Conservation (phyloP, 37 sponge, comb jelly and placozoan genomes). For the Beroe ovata region DNA sequence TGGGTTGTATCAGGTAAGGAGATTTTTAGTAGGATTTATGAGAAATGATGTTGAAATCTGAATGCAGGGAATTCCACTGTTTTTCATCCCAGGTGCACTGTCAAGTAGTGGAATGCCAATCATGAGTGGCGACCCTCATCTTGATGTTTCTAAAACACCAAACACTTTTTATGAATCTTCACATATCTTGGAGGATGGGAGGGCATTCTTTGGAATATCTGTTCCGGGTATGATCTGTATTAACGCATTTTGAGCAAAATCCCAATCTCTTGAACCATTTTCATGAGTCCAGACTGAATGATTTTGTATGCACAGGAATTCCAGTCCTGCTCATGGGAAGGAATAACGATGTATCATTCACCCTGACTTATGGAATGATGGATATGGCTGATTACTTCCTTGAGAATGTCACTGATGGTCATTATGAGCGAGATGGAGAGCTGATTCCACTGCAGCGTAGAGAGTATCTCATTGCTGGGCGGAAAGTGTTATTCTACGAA, state of each 20-base stretch:
- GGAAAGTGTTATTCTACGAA: slow-evolving; percentile 12
- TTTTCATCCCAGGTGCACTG: slow-evolving; percentile 18
- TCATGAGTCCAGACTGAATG: no score
- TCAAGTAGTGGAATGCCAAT: slow-evolving; percentile 40
- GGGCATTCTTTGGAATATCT: slow-evolving; percentile 28
- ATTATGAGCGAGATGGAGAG: slow-evolving; percentile 33
- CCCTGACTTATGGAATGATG: slow-evolving; percentile 56
- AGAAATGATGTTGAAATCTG: not conserved
- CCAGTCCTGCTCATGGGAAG: slow-evolving; percentile 44
- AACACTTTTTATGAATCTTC: slow-evolving; percentile 54
- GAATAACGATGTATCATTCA: not conserved
- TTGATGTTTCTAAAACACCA: slow-evolving; percentile 37
- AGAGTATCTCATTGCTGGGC: not conserved
- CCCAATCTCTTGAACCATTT: no score
- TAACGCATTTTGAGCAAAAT: no score
- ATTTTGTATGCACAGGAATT: no score
- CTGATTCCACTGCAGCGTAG: not conserved
- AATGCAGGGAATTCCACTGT: not conserved
- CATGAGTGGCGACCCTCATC: slow-evolving; percentile 55
- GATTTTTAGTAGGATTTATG: not conserved
- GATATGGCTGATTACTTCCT: slow-evolving; percentile 47
- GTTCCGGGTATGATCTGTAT: slow-evolving; percentile 58
- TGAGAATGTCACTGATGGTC: slow-evolving; percentile 11
- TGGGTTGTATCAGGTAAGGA: slow-evolving; percentile 57
- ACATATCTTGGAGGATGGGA: not conserved